Percentiles rank a stretch among this genome's conserved stretches.
These are phyloP conservation scores for Synanthedon vespiformis DNA, from an alignment of 2,888 invertebrate species.

Conservation along the genomic window DNA sequence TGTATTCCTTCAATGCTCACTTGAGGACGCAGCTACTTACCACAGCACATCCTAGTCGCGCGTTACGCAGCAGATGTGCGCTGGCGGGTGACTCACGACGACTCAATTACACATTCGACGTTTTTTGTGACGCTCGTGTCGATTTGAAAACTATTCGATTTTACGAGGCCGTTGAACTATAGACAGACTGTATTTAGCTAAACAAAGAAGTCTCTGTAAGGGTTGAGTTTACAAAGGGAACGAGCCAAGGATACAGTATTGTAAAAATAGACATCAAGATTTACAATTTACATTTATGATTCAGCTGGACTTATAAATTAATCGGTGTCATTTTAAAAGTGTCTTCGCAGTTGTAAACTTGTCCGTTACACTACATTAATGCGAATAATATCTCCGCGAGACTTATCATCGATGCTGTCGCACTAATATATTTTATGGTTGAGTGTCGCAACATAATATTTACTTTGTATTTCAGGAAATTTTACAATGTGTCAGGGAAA, in stretches of 20 bases:
- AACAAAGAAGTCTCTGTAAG: neutral
- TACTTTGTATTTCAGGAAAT: too few species aligned
- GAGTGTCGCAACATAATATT: too few species aligned
- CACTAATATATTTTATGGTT: too few species aligned
- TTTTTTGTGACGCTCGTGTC: constrained; percentile 41
- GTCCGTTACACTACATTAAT: neutral
- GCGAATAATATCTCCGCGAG: too few species aligned
- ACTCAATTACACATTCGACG: constrained; percentile 68
- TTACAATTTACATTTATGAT: neutral
- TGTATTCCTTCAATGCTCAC: too few species aligned
- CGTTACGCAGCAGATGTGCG: constrained; percentile 55
- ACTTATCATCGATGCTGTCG: too few species aligned
- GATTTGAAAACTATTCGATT: constrained; percentile 35
- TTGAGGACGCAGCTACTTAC: constrained; percentile 22
- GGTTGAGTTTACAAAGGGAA: neutral
- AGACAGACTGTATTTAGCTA: neutral
- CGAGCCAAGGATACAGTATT: neutral
- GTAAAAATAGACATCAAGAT: neutral
- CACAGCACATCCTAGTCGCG: constrained; percentile 14
- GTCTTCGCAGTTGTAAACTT: neutral
- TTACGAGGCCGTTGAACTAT: constrained; percentile 26
- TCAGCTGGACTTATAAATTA: neutral
- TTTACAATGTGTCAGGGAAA: too few species aligned
- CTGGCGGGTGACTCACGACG: constrained; percentile 56
- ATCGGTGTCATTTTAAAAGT: neutral